Evolutionary conservation across 2,797 vertebrate genomes (phyloP), one percentile per base, ranked within the genome.

Genomic region (Pipistrellus pipistrellus): DNA sequence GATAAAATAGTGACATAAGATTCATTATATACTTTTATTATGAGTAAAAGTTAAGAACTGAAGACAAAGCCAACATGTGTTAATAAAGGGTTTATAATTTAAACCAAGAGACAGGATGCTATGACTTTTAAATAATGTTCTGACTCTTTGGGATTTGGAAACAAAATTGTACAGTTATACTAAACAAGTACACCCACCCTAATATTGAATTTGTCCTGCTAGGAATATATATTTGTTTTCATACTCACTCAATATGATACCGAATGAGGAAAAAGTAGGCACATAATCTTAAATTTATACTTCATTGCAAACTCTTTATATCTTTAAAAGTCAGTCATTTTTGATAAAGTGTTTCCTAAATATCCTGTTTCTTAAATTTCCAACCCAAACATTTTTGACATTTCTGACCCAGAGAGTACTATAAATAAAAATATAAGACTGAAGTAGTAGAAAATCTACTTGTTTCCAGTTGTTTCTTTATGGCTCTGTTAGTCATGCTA

Each of bases 41-140:
- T 66, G 14, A 41, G 1, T 21, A 82, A 92, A 59, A 94, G 64
- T 57, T 86, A 53, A 97, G 51, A 30, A 30, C 18, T 72, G 30
- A 32, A 21, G 46, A 9, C 23, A 93, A 89, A 93, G 15, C 0
- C 20, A 78, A 35, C 1, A 35, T 73, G 23, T 38, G 53, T 18
- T 53, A 48, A 80, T 1, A 21, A 0, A 0, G 21, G 46, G 69
- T 15, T 18, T 82, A 51, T 81, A 75, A 88, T 87, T 32, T 12
- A 68, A 55, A 4, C 0, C 14, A 82, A 17, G 77, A 6, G 76
- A 77, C 4, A 81, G 2, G 48, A 94, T 85, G 38, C 51, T 44
- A 66, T 30, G 17, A 80, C 18, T 59, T 75, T 14, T 7, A 59
- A 83, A 71, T 75, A n/a, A 76, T 75, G 48, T 23, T 88, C 62